Conservation (phyloP, 2,113 vertebrate species). For the Proteles cristata region DNA sequence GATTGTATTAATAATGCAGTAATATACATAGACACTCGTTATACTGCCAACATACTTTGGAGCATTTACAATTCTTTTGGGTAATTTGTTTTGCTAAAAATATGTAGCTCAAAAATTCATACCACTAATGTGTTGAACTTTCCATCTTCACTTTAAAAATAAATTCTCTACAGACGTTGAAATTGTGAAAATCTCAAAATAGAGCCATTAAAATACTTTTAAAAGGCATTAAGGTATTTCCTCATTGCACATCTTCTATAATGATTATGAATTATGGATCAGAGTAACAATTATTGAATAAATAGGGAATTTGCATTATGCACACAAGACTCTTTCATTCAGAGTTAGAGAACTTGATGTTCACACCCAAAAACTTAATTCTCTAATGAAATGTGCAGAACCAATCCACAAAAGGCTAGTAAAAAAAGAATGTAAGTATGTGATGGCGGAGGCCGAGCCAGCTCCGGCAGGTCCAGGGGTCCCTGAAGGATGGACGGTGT, state of each 20-base stretch:
- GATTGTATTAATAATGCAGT: conserved; percentile 71
- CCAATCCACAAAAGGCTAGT: background rate
- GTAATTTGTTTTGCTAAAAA: conserved; percentile 71
- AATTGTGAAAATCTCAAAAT: conserved; percentile 15
- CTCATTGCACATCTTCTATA: background rate
- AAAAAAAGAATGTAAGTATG: background rate
- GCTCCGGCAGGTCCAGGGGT: too few species aligned
- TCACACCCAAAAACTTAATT: background rate
- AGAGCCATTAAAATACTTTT: background rate
- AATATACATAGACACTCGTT: background rate
- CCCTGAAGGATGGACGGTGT: too few species aligned
- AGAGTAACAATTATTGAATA: conserved; percentile 44
- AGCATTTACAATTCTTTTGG: conserved; percentile 58
- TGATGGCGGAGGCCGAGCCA: too few species aligned
- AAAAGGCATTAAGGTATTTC: background rate
- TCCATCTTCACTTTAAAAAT: conserved; percentile 23
- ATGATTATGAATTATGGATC: conserved; percentile 12
- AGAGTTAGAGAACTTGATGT: background rate
- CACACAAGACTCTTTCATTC: background rate
- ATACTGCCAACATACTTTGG: conserved; percentile 13
- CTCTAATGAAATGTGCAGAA: background rate
- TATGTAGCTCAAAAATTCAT: conserved; percentile 36
- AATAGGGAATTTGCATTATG: background rate
- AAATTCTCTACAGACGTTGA: background rate
- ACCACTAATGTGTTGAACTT: conserved; percentile 17